Evolutionary conservation across 2,113 vertebrate genomes (phyloP), one percentile per base, ranked within the genome.

Genomic region (Triplophysa dalaica): DNA sequence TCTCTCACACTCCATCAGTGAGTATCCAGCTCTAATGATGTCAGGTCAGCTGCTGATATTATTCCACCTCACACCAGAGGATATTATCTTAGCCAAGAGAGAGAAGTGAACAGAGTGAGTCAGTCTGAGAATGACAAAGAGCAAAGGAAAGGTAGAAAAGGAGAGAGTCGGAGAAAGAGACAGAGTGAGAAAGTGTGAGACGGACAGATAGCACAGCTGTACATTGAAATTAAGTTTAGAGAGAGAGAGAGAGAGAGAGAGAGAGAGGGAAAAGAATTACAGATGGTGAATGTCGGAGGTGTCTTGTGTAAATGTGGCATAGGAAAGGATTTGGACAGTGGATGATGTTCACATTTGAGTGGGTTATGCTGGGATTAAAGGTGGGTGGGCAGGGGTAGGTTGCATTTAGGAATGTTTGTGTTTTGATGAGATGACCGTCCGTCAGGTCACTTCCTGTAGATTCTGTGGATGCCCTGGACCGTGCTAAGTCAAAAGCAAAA

Each of bases 31-130:
- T 58, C 84, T 89, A 92, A 91, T 88, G 83, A 89, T 89, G 90
- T 88, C 90, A 92, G 91, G 91, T 92, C 89, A 82, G 82, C 80
- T 56, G 84, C 41, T 84, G 86, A 90, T 92, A 89, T 83, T 77
- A 70, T 75, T 14, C 61, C 50, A 58, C 61, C 43, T 83, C 21
- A 82, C 86, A 87, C 83, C 85, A 85, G 79, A 63, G 87, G 85
- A 88, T 89, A 88, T 92, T 86, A 89, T 81, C 87, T 78, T 75
- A 85, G 63, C 56, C 52, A 52, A 38, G 60, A 33, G 63, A 56
- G 54, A 19, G 69, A 45, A 45, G 4, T 22, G 22, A 19, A 69
- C 21, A 50, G 67, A 54, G 68, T 54, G 21, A 73, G 52, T 10
- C 62, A 6, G 79, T 10, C 21, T n/a, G 19, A 21, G 19, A 38